phyloP scores from a whole-genome alignment of 2,113 vertebrate genomes.

The Barnardius zonarius region DNA sequence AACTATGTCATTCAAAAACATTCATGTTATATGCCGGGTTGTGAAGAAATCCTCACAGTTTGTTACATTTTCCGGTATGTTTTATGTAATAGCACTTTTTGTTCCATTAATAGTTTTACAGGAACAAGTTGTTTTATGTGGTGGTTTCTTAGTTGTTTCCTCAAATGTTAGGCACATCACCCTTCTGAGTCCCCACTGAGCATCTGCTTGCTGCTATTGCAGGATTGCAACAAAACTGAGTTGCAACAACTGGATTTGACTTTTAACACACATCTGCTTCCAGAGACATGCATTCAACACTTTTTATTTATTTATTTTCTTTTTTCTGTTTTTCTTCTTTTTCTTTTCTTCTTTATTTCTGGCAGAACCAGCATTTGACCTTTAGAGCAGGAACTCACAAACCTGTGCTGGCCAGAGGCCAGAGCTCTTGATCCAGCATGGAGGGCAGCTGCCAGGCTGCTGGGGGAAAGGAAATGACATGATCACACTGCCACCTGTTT shows the following conservation, averaged over 20 bases:
- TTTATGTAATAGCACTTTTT: not conserved
- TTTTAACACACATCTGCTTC: slow-evolving; percentile 18
- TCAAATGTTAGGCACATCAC: not conserved
- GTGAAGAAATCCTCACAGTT: not conserved
- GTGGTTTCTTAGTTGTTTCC: not conserved
- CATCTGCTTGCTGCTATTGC: not conserved
- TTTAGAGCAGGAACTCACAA: not conserved
- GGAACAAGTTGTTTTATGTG: not conserved
- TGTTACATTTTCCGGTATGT: not conserved
- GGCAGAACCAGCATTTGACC: not conserved
- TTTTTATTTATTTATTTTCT: not conserved
- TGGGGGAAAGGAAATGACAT: slow-evolving; percentile 47
- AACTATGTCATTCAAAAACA: not conserved
- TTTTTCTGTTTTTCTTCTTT: not conserved
- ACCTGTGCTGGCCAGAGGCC: slow-evolving; percentile 30
- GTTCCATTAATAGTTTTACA: not conserved
- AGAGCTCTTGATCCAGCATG: not conserved
- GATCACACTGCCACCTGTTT: slow-evolving; percentile 21
- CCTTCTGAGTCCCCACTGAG: not conserved
- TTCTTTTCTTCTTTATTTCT: not conserved
- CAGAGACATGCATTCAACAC: not conserved
- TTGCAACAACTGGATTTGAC: slow-evolving; percentile 48
- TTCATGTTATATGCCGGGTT: not conserved
- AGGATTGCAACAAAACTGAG: not conserved
- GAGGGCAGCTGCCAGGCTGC: slow-evolving; percentile 36